Evolutionary conservation across 2,113 vertebrate genomes (phyloP).

Genomic region (Entosphenus tridentatus): DNA sequence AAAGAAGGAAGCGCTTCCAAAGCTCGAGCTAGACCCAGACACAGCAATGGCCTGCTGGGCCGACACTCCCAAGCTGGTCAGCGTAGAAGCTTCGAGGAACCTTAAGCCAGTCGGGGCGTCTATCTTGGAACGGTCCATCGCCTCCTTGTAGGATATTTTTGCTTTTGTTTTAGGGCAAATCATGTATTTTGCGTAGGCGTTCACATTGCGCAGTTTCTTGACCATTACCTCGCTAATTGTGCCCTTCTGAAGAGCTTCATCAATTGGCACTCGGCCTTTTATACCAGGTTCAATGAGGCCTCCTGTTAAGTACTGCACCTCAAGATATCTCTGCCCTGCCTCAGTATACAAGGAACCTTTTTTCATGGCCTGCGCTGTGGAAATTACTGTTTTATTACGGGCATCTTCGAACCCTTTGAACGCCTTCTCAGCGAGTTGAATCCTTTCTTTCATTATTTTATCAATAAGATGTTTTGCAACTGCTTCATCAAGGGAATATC

Average conservation of each 20-base stretch:
- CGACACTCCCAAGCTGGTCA: no score
- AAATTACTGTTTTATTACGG: constrained; percentile 40
- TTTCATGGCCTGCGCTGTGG: constrained; percentile 46
- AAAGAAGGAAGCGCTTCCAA: neutral
- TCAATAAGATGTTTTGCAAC: constrained; percentile 43
- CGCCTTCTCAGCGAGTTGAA: constrained; percentile 75
- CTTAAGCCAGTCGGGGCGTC: constrained; percentile 45
- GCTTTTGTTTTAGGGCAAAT: constrained; percentile 50
- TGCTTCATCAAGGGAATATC: constrained; percentile 63
- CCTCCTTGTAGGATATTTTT: constrained; percentile 65
- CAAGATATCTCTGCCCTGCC: constrained; percentile 41
- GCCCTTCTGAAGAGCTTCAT: constrained; percentile 30
- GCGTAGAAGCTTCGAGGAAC: constrained; percentile 23
- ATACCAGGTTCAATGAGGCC: constrained; percentile 64
- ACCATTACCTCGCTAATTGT: constrained; percentile 34
- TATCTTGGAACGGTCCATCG: constrained; percentile 44
- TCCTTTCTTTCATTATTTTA: constrained; percentile 26
- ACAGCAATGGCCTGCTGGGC: no score
- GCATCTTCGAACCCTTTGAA: constrained; percentile 85
- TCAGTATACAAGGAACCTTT: constrained; percentile 56
- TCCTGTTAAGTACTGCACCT: constrained; percentile 57
- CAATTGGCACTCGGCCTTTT: constrained; percentile 41
- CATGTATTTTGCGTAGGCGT: constrained; percentile 36
- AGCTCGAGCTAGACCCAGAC: no score
- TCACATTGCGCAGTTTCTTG: constrained; percentile 40